Evolutionary conservation across 2,113 vertebrate genomes (phyloP).

Genomic region (Thunnus maccoyii): DNA sequence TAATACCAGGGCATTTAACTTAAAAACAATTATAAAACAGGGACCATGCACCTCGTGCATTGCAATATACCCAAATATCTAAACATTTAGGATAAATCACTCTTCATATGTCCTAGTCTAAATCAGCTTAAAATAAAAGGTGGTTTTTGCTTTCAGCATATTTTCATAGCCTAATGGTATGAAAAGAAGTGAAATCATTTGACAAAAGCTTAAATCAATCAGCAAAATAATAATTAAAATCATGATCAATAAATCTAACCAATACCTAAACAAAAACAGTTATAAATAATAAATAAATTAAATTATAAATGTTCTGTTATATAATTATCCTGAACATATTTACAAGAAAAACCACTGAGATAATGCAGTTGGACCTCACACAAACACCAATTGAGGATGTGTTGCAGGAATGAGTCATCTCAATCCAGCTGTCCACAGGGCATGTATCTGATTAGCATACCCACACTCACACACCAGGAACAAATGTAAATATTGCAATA

Average conservation of each 20-base stretch:
- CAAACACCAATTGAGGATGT: conserved; percentile 83
- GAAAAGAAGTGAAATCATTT: neutral
- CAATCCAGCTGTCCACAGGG: conserved; percentile 86
- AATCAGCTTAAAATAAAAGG: neutral
- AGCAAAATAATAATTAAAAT: neutral
- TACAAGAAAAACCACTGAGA: conserved; percentile 70
- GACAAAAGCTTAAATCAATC: neutral
- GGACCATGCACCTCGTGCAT: neutral
- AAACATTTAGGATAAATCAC: neutral
- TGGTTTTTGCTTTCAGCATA: conserved; percentile 1
- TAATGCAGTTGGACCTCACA: conserved; percentile 81
- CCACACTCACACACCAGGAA: conserved; percentile 81
- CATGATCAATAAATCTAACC: neutral
- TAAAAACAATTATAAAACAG: neutral
- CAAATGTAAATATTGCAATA: conserved; percentile 88
- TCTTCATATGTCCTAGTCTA: neutral
- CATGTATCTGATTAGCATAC: conserved; percentile 85
- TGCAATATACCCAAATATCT: neutral
- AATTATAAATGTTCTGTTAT: conserved; percentile 48
- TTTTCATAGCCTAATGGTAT: neutral
- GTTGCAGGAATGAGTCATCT: conserved; percentile 87
- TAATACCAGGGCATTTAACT: neutral
- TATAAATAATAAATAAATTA: conserved; percentile 21
- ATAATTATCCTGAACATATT: conserved; percentile 74
- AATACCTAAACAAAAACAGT: neutral